Conservation (phyloP, 2,797 vertebrate genomes). For the Protosalanx chinensis region DNA sequence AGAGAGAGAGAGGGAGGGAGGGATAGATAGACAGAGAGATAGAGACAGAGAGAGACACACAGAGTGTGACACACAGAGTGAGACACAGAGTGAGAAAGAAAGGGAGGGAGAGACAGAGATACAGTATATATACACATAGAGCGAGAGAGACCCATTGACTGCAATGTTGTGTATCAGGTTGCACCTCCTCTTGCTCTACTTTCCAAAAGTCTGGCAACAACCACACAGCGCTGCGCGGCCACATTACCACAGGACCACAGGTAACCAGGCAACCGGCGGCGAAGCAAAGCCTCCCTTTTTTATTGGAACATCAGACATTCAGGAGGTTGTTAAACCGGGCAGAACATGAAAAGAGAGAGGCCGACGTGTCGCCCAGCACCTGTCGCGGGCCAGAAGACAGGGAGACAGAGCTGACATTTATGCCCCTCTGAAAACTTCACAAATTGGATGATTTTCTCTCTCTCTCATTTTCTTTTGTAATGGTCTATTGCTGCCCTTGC, state of each 20-base stretch:
- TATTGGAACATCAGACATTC: conserved; percentile 56
- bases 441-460: conserved; percentile 21
- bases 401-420: conserved; percentile 42
- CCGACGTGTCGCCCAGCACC: conserved; percentile 39
- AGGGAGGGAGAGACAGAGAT: not conserved
- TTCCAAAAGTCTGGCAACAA: conserved; percentile 55
- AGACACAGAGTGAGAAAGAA: not conserved
- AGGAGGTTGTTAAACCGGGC: conserved; percentile 59
- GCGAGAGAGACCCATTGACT: conserved; percentile 43
- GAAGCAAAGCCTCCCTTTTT: conserved; percentile 46
- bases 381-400: conserved; percentile 11
- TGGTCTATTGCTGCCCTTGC: not conserved
- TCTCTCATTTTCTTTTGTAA: not conserved
- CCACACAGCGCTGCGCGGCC: conserved; percentile 42
- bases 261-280: conserved; percentile 72
- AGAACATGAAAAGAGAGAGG: conserved; percentile 5
- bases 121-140: not conserved
- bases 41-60: not conserved
- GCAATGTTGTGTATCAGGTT: conserved; percentile 36
- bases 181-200: conserved; percentile 37
- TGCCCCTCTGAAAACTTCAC: conserved; percentile 44
- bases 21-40: not conserved
- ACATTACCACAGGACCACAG: conserved; percentile 30
- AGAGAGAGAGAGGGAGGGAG: not conserved
- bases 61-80: no score